These are phyloP conservation scores for Arizona elegans DNA, from an alignment of 2,113 vertebrate species.

Conservation along the genomic window DNA sequence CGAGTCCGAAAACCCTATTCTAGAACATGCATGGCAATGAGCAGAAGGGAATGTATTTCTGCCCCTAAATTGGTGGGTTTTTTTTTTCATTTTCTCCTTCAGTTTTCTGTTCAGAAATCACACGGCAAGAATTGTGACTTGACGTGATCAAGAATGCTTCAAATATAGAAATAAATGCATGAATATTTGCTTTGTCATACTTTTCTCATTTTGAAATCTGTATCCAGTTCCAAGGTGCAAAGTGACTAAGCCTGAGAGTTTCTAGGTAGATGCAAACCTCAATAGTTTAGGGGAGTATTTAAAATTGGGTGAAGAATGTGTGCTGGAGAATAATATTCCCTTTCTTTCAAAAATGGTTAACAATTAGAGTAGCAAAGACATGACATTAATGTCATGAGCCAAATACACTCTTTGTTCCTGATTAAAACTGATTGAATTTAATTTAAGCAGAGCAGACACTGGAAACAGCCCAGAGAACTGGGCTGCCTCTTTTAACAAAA, in stretches of 20 bases:
- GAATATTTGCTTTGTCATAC: constrained; percentile 10
- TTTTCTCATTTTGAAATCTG: constrained; percentile 35
- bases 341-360: background rate
- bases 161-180: constrained; percentile 9
- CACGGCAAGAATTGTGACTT: constrained; percentile 1
- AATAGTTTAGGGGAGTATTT: background rate
- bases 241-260: constrained; percentile 46
- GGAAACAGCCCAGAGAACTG: background rate
- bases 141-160: background rate
- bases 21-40: background rate
- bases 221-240: constrained; percentile 12
- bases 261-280: background rate
- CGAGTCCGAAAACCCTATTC: background rate
- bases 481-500: background rate
- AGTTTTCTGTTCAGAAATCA: background rate
- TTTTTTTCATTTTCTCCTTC: background rate
- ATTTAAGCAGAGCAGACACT: background rate
- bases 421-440: background rate
- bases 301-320: background rate
- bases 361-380: background rate
- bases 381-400: background rate
- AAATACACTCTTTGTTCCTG: background rate
- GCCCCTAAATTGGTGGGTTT: background rate
- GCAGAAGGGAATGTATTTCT: background rate
- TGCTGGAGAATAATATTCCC: background rate